These are phyloP conservation scores for Drosophila vallismaia DNA, from an alignment of 2,888 invertebrate genomes.

Conservation along the genomic window DNA sequence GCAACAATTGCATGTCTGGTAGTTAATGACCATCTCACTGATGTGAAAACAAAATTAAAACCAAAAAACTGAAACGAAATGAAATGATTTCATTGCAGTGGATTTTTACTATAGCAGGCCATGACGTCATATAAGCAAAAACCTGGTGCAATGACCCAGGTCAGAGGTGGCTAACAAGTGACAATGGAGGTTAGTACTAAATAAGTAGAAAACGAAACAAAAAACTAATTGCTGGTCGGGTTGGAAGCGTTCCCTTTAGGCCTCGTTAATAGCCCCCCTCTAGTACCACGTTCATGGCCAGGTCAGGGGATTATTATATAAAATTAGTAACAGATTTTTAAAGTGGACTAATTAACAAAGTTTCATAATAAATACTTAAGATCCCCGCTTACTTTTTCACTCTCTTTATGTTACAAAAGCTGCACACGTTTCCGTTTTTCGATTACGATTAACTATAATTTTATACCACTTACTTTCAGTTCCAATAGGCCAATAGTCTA, in stretches of 20 bases:
- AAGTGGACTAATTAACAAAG: conserved; percentile 10
- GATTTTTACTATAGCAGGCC: conserved; percentile 31
- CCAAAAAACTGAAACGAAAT: conserved; percentile 62
- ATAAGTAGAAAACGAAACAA: background rate
- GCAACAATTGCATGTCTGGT: conserved; percentile 59
- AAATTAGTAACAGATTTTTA: background rate
- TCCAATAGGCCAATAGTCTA: conserved; percentile 1
- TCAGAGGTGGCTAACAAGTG: conserved; percentile 25
- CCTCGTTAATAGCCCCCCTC: background rate
- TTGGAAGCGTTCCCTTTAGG: background rate
- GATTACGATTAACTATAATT: conserved; percentile 25
- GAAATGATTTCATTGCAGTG: conserved; percentile 52
- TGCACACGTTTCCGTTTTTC: conserved; percentile 51
- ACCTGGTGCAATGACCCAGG: conserved; percentile 37
- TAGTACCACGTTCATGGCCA: conserved; percentile 12
- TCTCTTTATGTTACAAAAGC: conserved; percentile 2
- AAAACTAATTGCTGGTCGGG: conserved; percentile 36
- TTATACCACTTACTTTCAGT: background rate
- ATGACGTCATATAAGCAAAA: conserved; percentile 56
- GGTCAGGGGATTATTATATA: background rate
- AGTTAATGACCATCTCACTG: conserved; percentile 56
- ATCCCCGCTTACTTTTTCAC: conserved; percentile 6
- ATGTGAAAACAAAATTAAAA: conserved; percentile 40
- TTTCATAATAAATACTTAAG: conserved; percentile 1
- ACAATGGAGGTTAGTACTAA: conserved; percentile 24